Evolutionary conservation across 2,797 vertebrate species (phyloP), one percentile per base, ranked within the genome.

Genomic region (Sebastes flavidus): DNA sequence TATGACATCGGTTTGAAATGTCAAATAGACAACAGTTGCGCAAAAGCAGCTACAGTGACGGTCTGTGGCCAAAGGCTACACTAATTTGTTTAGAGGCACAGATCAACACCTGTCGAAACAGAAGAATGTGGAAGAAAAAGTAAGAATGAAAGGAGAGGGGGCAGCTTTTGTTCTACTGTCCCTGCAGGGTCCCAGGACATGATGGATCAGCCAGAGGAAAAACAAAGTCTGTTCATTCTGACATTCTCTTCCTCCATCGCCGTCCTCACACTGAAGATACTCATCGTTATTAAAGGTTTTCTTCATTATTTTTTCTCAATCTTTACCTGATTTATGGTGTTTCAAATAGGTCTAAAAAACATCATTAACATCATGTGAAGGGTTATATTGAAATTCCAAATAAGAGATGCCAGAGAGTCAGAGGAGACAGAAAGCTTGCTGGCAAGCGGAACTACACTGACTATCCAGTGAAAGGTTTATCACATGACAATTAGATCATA

Each of bases 71-170:
- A 3, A 63, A 62, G 75, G 69, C 85, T 78, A 79, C 67, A 75
- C 76, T 89, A 82, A 91, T 93, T 88, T 92, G 89, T 93, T 91
- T 86, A 61, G 67, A 81, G 70, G 82, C 87, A 81, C 77, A 85
- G 90, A 92, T 89, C 87, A 94, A 83, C 93, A 94, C 90, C 89
- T 94, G 91, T 94, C 86, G 72, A 88, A 93, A 91, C 89, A 92
- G 18, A 83, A 71, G 85, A 83, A 89, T 87, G 85, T 69, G 46
- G 34, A 79, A 65, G 38, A 82, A 82, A 86, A 79, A 67, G 74
- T 29, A 56, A 27, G 71, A 72, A 66, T 60, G 78, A 80, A 82
- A 67, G 69, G 52, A 60, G 72, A 75, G 72, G 69, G 75, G 36
- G 69, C 16, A 60, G 61, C 84, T 81, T 93, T 90, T 92, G 90